Conservation (phyloP, 2,888 invertebrate species). For the Hetaerina titia region DNA sequence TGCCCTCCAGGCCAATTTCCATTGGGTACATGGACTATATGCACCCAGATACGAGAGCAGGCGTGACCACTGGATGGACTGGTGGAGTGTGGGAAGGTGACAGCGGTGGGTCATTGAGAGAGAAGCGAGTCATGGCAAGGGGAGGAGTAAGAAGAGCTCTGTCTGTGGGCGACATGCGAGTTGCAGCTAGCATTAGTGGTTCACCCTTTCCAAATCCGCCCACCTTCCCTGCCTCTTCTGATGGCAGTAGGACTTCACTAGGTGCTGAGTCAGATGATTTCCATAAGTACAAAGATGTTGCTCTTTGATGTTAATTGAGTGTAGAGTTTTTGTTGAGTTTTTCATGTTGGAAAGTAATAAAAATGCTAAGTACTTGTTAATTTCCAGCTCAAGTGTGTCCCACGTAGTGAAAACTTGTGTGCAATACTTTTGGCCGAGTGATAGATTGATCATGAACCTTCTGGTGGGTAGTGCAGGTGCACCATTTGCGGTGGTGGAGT, state of each 20-base stretch:
- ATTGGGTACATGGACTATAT: constrained; percentile 68
- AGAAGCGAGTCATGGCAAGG: constrained; percentile 29
- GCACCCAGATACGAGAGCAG: constrained; percentile 56
- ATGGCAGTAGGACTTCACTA: constrained; percentile 68
- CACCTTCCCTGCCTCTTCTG: constrained; percentile 48
- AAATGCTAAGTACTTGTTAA: background rate
- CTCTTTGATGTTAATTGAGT: constrained; percentile 61
- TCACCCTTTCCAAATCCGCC: constrained; percentile 33
- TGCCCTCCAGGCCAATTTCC: constrained; percentile 67
- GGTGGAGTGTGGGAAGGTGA: constrained; percentile 60
- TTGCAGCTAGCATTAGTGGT: constrained; percentile 21
- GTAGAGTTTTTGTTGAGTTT: constrained; percentile 60
- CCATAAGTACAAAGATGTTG: constrained; percentile 69
- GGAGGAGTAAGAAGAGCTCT: constrained; percentile 53
- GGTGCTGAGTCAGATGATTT: constrained; percentile 68
- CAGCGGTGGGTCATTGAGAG: constrained; percentile 60
- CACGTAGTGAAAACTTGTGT: constrained; percentile 17
- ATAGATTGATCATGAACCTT: constrained; percentile 5
- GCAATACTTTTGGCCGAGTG: constrained; percentile 38
- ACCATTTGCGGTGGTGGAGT: constrained; percentile 37
- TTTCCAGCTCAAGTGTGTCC: constrained; percentile 17
- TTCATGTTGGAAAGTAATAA: background rate
- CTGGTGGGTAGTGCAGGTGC: background rate
- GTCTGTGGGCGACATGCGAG: constrained; percentile 60
- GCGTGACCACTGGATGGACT: constrained; percentile 49